phyloP scores from a whole-genome alignment of 2,113 vertebrate genomes.

The Chitala chitala region DNA sequence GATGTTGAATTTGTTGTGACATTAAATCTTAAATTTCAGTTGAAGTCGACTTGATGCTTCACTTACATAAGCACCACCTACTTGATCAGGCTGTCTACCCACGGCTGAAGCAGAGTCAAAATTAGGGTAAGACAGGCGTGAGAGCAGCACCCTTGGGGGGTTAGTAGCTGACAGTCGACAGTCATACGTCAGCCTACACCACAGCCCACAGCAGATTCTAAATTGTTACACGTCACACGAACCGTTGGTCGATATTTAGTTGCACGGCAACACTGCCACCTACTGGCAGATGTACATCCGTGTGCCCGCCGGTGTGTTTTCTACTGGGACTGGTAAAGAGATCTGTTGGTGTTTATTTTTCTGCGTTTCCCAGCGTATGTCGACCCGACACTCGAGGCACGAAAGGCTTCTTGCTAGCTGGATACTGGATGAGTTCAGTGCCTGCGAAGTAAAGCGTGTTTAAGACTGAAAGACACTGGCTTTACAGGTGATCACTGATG shows the following conservation, averaged over 20 bases:
- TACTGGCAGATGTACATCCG: slow-evolving; percentile 44
- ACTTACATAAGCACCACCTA: no score
- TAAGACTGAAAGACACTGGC: background rate
- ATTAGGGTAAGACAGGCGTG: no score
- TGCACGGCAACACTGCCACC: slow-evolving; percentile 64
- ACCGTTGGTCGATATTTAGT: slow-evolving; percentile 26
- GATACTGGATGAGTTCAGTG: slow-evolving; percentile 30
- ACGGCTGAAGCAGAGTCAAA: no score
- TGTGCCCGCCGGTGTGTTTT: background rate
- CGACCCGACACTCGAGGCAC: slow-evolving; percentile 54
- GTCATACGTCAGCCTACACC: no score
- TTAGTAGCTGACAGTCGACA: no score
- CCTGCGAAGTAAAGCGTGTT: slow-evolving; percentile 18
- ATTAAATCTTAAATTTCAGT: no score
- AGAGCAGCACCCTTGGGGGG: no score
- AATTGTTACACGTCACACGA: background rate
- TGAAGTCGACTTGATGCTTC: no score
- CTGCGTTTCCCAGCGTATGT: slow-evolving; percentile 50
- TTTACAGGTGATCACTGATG: background rate
- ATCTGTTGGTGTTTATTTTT: slow-evolving; percentile 59
- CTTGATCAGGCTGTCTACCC: no score
- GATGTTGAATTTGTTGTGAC: no score
- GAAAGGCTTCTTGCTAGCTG: slow-evolving; percentile 44
- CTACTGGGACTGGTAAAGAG: slow-evolving; percentile 58
- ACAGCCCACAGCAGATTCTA: background rate